Evolutionary conservation across 2,797 vertebrate genomes (phyloP).

Genomic region (Varecia variegata): DNA sequence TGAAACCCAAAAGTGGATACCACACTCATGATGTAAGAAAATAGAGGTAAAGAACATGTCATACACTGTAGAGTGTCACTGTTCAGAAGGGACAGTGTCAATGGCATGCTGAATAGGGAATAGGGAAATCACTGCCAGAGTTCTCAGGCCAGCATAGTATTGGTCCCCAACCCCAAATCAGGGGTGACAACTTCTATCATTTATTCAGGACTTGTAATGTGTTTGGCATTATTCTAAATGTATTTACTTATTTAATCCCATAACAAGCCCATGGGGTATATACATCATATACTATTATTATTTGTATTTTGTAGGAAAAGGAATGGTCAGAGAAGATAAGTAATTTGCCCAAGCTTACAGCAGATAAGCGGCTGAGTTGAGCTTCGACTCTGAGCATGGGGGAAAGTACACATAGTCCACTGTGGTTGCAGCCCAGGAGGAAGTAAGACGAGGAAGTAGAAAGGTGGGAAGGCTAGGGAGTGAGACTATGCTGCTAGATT

Average conservation of each 20-base stretch:
- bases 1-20: background rate
- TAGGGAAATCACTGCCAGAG: background rate
- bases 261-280: background rate
- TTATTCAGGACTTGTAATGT: background rate
- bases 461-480: background rate
- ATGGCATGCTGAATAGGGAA: background rate
- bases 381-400: background rate
- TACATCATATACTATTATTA: background rate
- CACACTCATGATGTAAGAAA: background rate
- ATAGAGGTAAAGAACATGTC: background rate
- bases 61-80: background rate
- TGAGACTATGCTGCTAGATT: background rate
- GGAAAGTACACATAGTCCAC: background rate
- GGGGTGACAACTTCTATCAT: background rate
- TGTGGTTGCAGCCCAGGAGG: background rate
- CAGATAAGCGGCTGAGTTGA: background rate
- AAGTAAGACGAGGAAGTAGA: no score
- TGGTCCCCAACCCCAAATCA: background rate
- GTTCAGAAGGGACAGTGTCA: background rate
- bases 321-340: background rate
- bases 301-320: background rate
- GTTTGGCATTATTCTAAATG: background rate
- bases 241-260: background rate
- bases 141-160: background rate
- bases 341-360: background rate